These are phyloP conservation scores for Amphiduros pacificus DNA, from an alignment of 2,888 invertebrate species.

Conservation along the genomic window DNA sequence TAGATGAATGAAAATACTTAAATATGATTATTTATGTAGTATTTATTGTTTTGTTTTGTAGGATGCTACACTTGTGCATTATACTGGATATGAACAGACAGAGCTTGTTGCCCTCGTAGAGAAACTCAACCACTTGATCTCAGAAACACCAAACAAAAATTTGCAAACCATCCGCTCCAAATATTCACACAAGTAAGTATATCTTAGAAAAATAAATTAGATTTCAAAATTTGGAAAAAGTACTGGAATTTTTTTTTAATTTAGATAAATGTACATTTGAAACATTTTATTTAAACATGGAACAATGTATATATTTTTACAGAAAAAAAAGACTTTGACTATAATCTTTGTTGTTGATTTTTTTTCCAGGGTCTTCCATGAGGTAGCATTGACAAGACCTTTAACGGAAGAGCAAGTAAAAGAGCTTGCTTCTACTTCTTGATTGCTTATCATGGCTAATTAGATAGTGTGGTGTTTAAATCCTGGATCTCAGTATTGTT, in stretches of 20 bases:
- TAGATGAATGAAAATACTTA: not conserved
- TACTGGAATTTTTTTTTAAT: not conserved
- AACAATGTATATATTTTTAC: not conserved
- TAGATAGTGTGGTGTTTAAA: no score
- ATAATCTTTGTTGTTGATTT: not conserved
- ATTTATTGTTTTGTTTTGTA: constrained; percentile 26
- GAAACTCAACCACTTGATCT: constrained; percentile 75
- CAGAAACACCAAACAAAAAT: constrained; percentile 76
- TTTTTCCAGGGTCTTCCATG: constrained; percentile 23
- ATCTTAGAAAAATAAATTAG: not conserved
- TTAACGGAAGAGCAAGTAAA: not conserved
- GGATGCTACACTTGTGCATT: constrained; percentile 55
- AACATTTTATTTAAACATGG: not conserved
- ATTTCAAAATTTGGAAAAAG: not conserved
- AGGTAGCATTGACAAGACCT: constrained; percentile 16
- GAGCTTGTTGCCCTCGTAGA: constrained; percentile 76
- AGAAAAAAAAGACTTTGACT: not conserved
- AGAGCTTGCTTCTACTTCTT: not conserved
- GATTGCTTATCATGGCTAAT: no score
- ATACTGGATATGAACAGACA: constrained; percentile 71
- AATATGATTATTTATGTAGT: not conserved
- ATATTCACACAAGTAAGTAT: constrained; percentile 73
- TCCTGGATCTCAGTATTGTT: no score
- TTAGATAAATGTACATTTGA: not conserved
- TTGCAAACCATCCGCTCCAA: constrained; percentile 87